Evolutionary conservation across 2,113 vertebrate species (phyloP).

Genomic region (Lophius piscatorius): DNA sequence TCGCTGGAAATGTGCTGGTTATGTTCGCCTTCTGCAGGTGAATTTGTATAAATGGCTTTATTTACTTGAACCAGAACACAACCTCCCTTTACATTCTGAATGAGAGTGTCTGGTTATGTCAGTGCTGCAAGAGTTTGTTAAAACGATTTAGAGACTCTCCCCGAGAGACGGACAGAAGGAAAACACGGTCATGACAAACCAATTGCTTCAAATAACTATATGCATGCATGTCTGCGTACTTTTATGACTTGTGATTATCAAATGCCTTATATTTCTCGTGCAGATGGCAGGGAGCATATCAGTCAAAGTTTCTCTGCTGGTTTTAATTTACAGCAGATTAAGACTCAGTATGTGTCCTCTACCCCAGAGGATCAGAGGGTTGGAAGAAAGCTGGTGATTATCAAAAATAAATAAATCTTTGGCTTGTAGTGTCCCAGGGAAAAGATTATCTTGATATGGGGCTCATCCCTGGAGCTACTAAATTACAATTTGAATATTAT

Average conservation of each 20-base stretch:
- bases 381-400: slow-evolving; percentile 21
- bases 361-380: slow-evolving; percentile 5
- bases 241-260: not conserved
- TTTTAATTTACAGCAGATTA: not conserved
- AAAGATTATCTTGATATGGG: not conserved
- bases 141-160: not conserved
- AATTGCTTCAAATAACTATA: no score
- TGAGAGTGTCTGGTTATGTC: not conserved
- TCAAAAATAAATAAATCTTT: slow-evolving; percentile 22
- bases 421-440: not conserved
- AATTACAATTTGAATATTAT: not conserved
- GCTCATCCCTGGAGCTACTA: not conserved
- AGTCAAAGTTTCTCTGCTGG: not conserved
- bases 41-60: slow-evolving; percentile 16
- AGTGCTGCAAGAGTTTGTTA: not conserved
- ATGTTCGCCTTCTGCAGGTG: slow-evolving; percentile 95
- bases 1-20: slow-evolving; percentile 89
- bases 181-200: no score
- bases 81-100: not conserved
- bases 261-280: not conserved
- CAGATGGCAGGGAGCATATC: not conserved
- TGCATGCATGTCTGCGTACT: not conserved
- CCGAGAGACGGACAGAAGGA: no score
- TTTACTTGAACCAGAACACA: not conserved
- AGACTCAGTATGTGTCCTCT: not conserved